Percentiles rank a stretch among this genome's conserved stretches.
These are phyloP conservation scores for Imbricaverruca yamaguchii DNA, from an alignment of 2,888 invertebrate species.

Conservation along the genomic window DNA sequence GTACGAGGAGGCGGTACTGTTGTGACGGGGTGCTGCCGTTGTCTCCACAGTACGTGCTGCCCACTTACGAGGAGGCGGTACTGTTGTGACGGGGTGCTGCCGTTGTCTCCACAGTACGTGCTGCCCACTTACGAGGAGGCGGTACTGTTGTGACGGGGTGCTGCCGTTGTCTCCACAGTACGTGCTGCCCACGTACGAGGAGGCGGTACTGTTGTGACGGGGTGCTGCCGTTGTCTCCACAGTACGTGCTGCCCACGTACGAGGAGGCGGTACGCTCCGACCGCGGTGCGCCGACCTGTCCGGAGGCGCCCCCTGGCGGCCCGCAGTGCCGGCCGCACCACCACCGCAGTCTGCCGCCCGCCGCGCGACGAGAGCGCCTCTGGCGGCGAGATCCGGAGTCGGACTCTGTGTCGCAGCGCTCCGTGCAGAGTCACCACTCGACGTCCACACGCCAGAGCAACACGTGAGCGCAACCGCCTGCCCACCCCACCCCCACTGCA, in stretches of 20 bases:
- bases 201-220: too few species aligned
- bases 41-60: too few species aligned
- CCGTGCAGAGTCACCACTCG: slow-evolving; percentile 23
- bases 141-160: too few species aligned
- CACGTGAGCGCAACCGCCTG: not conserved
- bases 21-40: too few species aligned
- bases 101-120: too few species aligned
- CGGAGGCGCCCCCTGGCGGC: not conserved
- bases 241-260: slow-evolving; percentile 27
- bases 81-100: too few species aligned
- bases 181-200: too few species aligned
- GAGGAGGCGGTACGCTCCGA: slow-evolving; percentile 25
- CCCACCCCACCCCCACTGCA: too few species aligned
- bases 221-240: not conserved
- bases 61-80: too few species aligned
- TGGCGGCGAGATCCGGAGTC: slow-evolving; percentile 24
- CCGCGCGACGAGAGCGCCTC: slow-evolving; percentile 13
- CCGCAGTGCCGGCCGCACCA: not conserved
- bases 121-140: too few species aligned
- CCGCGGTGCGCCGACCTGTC: not conserved
- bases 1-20: too few species aligned
- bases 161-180: too few species aligned
- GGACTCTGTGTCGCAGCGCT: slow-evolving; percentile 27
- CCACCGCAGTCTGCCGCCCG: slow-evolving; percentile 16
- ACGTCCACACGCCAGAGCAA: slow-evolving; percentile 5